Percentiles rank a stretch among this genome's conserved stretches.
phyloP scores from a whole-genome alignment of 2,113 vertebrate genomes.

The Eretmochelys imbricata region DNA sequence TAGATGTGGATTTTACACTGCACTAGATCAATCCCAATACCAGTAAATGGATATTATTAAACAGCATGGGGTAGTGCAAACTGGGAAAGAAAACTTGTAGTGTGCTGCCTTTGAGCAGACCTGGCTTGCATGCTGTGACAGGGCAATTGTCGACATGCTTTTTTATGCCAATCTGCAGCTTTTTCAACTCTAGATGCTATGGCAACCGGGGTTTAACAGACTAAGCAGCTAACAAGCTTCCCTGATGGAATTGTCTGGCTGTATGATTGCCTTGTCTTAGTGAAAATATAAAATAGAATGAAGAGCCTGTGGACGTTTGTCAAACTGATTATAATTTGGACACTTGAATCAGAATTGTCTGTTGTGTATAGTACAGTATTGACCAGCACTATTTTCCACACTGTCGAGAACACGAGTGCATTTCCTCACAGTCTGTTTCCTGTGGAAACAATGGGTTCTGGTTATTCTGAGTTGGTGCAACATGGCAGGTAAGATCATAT shows the following conservation, averaged over 20 bases:
- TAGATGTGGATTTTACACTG: slow-evolving; percentile 88
- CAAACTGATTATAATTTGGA: slow-evolving; percentile 89
- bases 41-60: slow-evolving; percentile 97
- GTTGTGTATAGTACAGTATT: slow-evolving; percentile 82
- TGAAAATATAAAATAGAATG: slow-evolving; percentile 88
- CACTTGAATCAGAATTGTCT: slow-evolving; percentile 88
- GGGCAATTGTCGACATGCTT: slow-evolving; percentile 96
- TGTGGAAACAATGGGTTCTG: slow-evolving; percentile 74
- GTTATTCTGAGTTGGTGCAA: slow-evolving; percentile 64
- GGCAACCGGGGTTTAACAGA: slow-evolving; percentile 94
- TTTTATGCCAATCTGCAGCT: slow-evolving; percentile 94
- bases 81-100: slow-evolving; percentile 91
- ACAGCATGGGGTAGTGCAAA: slow-evolving; percentile 93
- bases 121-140: slow-evolving; percentile 91
- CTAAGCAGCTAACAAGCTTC: slow-evolving; percentile 93
- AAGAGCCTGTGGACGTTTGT: slow-evolving; percentile 88
- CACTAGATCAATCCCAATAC: slow-evolving; percentile 92
- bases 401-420: slow-evolving; percentile 67
- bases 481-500: slow-evolving; percentile 69
- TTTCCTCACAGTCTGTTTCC: slow-evolving; percentile 68
- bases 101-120: slow-evolving; percentile 90
- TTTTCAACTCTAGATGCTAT: slow-evolving; percentile 94
- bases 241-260: slow-evolving; percentile 92
- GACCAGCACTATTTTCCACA: slow-evolving; percentile 74
- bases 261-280: slow-evolving; percentile 91